Conservation (phyloP, 2,797 vertebrate genomes). For the Psittacula derbiana region DNA sequence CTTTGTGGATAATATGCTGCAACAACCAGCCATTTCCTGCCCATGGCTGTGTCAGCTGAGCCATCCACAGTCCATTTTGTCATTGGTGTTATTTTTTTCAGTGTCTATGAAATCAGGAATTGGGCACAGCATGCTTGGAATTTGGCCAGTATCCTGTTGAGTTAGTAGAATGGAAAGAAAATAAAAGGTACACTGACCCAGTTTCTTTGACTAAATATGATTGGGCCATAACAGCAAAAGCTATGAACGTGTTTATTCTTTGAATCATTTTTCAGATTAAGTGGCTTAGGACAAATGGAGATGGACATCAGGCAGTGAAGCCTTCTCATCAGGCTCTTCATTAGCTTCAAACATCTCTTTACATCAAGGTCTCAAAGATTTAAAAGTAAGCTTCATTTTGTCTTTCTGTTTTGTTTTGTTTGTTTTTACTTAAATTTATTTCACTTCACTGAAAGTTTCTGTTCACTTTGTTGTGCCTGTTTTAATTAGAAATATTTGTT, state of each 20-base stretch:
- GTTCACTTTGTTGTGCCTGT: neutral
- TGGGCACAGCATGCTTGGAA: conserved; percentile 65
- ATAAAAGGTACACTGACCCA: conserved; percentile 72
- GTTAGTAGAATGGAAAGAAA: conserved; percentile 69
- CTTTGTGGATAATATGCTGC: conserved; percentile 47
- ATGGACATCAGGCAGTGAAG: neutral
- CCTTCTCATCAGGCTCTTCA: neutral
- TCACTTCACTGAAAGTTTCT: neutral
- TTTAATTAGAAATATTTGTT: neutral
- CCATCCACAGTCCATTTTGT: conserved; percentile 58
- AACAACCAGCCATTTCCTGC: conserved; percentile 56
- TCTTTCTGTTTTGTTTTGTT: neutral
- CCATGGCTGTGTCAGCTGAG: conserved; percentile 59
- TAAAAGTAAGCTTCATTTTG: neutral
- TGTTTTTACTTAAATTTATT: neutral
- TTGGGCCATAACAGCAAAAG: conserved; percentile 41
- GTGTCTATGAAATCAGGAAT: conserved; percentile 61
- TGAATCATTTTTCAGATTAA: conserved; percentile 43
- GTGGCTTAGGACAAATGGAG: conserved; percentile 37
- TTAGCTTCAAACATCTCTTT: neutral
- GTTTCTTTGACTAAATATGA: conserved; percentile 59
- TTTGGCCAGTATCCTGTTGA: conserved; percentile 61
- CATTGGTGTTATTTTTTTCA: conserved; percentile 4
- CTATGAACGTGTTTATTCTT: conserved; percentile 23
- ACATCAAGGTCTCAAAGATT: neutral